Evolutionary conservation across 1,140 invertebrate genomes (phyloP).

Genomic region (Drosophila nebulosa): DNA sequence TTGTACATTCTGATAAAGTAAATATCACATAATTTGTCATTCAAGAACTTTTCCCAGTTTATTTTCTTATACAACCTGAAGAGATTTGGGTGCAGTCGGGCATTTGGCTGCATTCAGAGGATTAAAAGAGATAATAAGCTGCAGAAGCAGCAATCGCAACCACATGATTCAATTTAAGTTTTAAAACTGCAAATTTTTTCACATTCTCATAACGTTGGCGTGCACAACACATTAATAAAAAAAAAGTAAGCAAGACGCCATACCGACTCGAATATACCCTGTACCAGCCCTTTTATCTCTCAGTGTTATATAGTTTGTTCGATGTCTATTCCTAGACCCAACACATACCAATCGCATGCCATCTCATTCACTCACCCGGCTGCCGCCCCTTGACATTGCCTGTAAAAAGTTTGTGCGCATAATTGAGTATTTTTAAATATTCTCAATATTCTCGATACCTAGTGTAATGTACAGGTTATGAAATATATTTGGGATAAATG

Average conservation of each 20-base stretch:
- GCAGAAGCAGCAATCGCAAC: slow-evolving; percentile 5
- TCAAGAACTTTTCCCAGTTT: not conserved
- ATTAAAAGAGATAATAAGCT: not conserved
- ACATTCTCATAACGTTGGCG: not conserved
- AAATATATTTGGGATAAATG: too few species aligned
- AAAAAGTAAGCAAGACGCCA: not conserved
- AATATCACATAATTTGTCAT: not conserved
- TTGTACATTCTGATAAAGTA: slow-evolving; percentile 41
- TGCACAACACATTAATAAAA: not conserved
- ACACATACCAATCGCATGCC: too few species aligned
- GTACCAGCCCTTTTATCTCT: too few species aligned
- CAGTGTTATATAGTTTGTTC: too few species aligned
- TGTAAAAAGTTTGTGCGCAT: too few species aligned
- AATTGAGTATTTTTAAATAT: too few species aligned
- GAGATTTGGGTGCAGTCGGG: slow-evolving; percentile 49
- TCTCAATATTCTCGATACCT: too few species aligned
- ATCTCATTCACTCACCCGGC: too few species aligned
- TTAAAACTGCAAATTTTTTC: not conserved
- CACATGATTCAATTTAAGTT: slow-evolving; percentile 22
- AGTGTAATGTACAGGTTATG: too few species aligned
- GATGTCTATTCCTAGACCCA: too few species aligned
- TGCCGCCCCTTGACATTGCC: too few species aligned
- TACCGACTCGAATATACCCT: too few species aligned
- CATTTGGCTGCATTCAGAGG: slow-evolving; percentile 35
- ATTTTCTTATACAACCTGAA: slow-evolving; percentile 36